Base-by-base conservation (phyloP, 2,113 vertebrate species). In the Eudorcas thomsonii region DNA sequence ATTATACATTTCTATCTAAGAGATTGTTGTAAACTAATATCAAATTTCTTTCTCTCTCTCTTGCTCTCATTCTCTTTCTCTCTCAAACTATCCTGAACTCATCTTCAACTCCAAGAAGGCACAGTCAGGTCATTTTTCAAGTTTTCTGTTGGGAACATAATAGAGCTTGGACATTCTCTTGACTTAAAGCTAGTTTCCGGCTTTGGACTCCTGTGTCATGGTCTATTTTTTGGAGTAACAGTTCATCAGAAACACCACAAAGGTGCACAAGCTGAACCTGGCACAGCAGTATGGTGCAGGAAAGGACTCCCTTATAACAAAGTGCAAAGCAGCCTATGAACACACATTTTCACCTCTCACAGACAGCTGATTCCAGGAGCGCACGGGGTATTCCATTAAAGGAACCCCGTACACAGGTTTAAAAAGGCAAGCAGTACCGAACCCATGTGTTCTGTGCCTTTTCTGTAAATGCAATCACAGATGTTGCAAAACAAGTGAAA, bases 151-250 rank as follows among this genome's bases (percentile, higher is more conserved):
- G 54, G 74, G 74, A 84, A 92, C 15, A 64, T 9, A 77, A 86
- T 91, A 83, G 54, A 50, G 25, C 67, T 17, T n/a, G 60, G 92
- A 77, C 45, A 91, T 64, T n/a, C 81, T 81, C 50, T 14, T 83
- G 71, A 88, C 52, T 94, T 33, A 50, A 50, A 88, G 86, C 50
- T 85, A 2, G 33, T 92, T 97, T 92, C 88, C 48, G 55, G 57
- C 96, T 95, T 14, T 92, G 81, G 3, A 67, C 50, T 93, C 77
- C 85, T 19, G n/a, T 71, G 85, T 96, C 74, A 33, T 3, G 77
- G 57, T 77, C 83, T 94, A 17, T 33, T 71, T 95, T 82, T 30
- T 55, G 4, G 77, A 88, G 21, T 91, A 82, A 54, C 23, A 60
- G 52, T 48, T 96, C 87, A 90, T 91, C 93, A 94, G 45, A 91